Evolutionary conservation across 2,113 vertebrate genomes (phyloP), one percentile per base, ranked within the genome.

Genomic region (Myrmophylax atrothorax): DNA sequence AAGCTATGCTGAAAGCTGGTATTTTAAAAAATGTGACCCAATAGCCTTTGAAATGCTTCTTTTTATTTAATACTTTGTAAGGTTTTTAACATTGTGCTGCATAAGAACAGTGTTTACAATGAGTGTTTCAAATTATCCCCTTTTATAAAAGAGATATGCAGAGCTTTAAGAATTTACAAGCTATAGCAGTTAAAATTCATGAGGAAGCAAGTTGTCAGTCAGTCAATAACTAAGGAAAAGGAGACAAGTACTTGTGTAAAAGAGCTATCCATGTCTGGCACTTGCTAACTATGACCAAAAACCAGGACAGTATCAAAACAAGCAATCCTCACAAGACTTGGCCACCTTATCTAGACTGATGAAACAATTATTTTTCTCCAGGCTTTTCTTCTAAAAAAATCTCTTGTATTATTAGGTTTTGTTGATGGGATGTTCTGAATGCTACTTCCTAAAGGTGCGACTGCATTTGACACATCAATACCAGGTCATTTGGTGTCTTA

Each of bases 391-490:
- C 82, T 96, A 84, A 95, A 95, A 76, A 87, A 29, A 55, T 86
- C 42, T 96, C 94, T 96, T 94, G 50, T 76, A 83, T 93, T 89
- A 91, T 90, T 90, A 87, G 73, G 70, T 88, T 95, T 94, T 93
- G 76, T 96, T 93, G 77, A 84, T 89, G 82, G 81, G 88, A 90
- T 93, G 85, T 95, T 97, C 91, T 94, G 92, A 96, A 88, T 91
- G 35, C 88, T 93, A 83, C 84, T 94, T 88, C 91, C 81, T 87
- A 86, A 94, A 94, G 88, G 77, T 92, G 87, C 68, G 35, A 92
- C 88, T 95, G 80, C 92, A 94, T 95, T 95, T 91, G 87, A 80
- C 90, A 87, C 76, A 89, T 94, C 90, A 53, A 37, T 84, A 94
- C 53, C 79, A 89, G 89, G 73, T 96, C 83, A 92, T 96, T 94